Percentiles rank a stretch among this genome's conserved stretches.
These are phyloP conservation scores for Rhinolophus ferrumequinum DNA, from an alignment of 2,113 vertebrate genomes.

Conservation along the genomic window DNA sequence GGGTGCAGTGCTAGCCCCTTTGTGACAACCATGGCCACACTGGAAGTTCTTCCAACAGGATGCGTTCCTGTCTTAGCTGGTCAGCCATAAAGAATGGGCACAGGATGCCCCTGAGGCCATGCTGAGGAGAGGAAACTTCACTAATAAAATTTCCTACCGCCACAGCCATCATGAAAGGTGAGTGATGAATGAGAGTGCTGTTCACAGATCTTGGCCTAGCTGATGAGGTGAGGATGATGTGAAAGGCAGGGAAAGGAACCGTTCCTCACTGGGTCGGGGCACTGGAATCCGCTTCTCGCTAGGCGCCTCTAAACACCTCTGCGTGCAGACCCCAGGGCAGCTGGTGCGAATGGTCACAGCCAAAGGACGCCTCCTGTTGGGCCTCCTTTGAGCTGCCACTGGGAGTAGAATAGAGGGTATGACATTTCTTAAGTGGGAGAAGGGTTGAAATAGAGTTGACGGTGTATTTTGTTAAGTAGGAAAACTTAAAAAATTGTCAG, in stretches of 20 bases:
- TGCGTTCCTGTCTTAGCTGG: rapidly evolving
- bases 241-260: neutral
- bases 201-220: neutral
- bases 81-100: neutral
- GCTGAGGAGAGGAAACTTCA: neutral
- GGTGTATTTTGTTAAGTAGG: neutral
- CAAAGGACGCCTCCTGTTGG: rapidly evolving
- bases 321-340: neutral
- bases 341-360: neutral
- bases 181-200: neutral
- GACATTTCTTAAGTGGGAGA: neutral
- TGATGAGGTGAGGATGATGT: neutral
- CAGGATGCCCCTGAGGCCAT: neutral
- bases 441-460: too few species aligned
- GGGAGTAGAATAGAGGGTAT: neutral
- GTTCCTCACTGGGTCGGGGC: rapidly evolving
- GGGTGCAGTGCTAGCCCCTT: rapidly evolving
- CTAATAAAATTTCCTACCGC: neutral
- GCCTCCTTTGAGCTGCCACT: rapidly evolving
- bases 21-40: rapidly evolving
- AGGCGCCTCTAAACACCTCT: neutral
- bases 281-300: neutral
- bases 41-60: neutral
- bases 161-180: rapidly evolving
- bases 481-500: neutral